Percentiles rank a stretch among this genome's conserved stretches.
Evolutionary conservation across 2,888 invertebrate species (phyloP).

Genomic region (Chaetoderma sp.): DNA sequence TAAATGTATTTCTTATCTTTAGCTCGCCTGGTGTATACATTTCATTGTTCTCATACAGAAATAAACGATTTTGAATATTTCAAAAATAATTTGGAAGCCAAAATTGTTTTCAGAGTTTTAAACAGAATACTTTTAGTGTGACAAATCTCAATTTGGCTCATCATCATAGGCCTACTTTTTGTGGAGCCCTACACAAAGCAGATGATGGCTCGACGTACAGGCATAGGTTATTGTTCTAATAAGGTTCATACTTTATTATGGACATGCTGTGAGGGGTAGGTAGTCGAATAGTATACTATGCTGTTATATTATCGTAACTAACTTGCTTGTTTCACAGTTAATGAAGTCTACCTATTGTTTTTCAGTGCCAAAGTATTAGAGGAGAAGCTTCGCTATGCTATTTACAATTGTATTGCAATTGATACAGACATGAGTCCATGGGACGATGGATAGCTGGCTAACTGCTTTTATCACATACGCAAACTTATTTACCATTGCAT

Average conservation of each 20-base stretch:
- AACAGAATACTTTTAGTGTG: no score
- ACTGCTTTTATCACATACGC: neutral
- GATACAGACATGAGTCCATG: conserved; percentile 66
- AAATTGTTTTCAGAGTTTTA: no score
- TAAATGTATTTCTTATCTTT: no score
- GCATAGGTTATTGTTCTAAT: neutral
- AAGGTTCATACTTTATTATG: neutral
- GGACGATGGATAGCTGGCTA: conserved; percentile 42
- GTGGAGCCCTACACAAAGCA: no score
- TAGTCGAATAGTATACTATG: neutral
- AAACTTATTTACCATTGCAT: neutral
- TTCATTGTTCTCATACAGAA: no score
- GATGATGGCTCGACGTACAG: no score
- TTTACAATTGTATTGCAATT: conserved; percentile 69
- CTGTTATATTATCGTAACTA: neutral
- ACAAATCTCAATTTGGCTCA: no score
- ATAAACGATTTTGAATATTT: no score
- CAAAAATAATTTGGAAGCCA: no score
- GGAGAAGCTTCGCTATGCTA: conserved; percentile 68
- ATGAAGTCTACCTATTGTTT: no score
- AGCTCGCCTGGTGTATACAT: no score
- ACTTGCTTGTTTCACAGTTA: neutral
- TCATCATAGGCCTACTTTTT: no score
- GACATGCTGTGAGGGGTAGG: neutral
- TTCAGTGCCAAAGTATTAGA: conserved; percentile 66